phyloP scores from a whole-genome alignment of 2,113 vertebrate species.

The Onychostruthus taczanowskii region DNA sequence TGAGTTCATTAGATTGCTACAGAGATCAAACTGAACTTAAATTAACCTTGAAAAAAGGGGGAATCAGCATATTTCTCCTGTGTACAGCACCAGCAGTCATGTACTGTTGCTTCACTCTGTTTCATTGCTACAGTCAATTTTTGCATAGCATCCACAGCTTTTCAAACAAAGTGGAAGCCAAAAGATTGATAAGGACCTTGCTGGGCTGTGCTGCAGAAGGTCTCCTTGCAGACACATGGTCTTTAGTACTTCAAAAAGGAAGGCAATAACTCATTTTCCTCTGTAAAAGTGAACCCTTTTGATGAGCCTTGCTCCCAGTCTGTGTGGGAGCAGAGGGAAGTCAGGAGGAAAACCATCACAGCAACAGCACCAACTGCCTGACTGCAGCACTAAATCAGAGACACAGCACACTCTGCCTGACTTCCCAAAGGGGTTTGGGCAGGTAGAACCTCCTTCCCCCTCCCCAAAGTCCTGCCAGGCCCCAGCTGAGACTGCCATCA shows the following conservation, averaged over 20 bases:
- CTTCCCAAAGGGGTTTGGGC: background rate
- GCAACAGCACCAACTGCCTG: background rate
- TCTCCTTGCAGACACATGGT: background rate
- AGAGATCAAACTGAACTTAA: conserved; percentile 9
- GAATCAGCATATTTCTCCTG: background rate
- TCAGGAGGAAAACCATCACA: background rate
- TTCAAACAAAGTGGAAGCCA: background rate
- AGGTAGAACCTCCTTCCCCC: background rate
- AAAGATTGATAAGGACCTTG: background rate
- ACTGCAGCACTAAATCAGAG: background rate
- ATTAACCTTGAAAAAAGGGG: background rate
- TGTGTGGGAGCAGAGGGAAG: background rate
- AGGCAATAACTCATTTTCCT: background rate
- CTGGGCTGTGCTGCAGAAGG: background rate
- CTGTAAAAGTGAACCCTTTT: background rate
- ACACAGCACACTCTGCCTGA: background rate
- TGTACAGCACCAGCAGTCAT: background rate
- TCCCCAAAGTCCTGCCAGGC: background rate
- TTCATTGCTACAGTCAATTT: background rate
- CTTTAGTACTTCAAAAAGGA: background rate
- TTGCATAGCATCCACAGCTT: conserved; percentile 8
- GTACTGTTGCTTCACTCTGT: background rate
- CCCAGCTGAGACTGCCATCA: background rate
- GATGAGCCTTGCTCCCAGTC: background rate
- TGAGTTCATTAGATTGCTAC: background rate